Base-by-base conservation (phyloP, 2,797 vertebrate species). In the Neostethus bicornis region DNA sequence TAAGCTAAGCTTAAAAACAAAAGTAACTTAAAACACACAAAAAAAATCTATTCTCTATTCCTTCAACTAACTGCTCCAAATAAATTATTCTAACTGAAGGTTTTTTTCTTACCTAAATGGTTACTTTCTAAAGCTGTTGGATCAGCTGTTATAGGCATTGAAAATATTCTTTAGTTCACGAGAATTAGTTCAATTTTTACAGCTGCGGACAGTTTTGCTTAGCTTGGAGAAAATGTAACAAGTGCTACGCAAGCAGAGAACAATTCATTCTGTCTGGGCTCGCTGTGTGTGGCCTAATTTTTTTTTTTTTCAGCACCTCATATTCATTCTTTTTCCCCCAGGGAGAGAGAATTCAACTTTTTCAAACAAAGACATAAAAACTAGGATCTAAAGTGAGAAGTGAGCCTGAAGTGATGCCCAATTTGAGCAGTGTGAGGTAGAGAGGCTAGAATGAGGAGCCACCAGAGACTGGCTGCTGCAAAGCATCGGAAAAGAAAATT, bases 341-440 rank as follows among this genome's bases (percentile, higher is more conserved):
- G 0, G 71, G 79, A 41, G 65, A 65, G 44, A 54, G 57, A 24
- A 76, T 66, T 80, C 34, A 55, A 73, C 75, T 62, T 72, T 84
- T 76, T 66, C 57, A 66, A 66, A 64, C 55, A 60, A 56, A 52
- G 51, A 71, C 1, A 0, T 51, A 24, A 39, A 69, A 75, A 75
- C 25, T 61, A 37, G 45, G 24, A 63, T 56, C 35, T 25, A 21
- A 63, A 67, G 69, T 23, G 6, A 45, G 35, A 71, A 49, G 63
- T 60, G 59, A 59, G 79, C 76, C 70, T 68, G 60, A 66, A 70
- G 75, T 79, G 45, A 42, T 42, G 61, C 69, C 56, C 19, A 20
- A 31, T 50, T 52, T 1, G 8, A 31, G 32, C 28, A 59, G 23
- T 47, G 47, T 58, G 44, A 65, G 58, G 38, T 25, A 62, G 24